Base-by-base conservation (phyloP, 2,797 vertebrate species). In the Gallirallus australis region DNA sequence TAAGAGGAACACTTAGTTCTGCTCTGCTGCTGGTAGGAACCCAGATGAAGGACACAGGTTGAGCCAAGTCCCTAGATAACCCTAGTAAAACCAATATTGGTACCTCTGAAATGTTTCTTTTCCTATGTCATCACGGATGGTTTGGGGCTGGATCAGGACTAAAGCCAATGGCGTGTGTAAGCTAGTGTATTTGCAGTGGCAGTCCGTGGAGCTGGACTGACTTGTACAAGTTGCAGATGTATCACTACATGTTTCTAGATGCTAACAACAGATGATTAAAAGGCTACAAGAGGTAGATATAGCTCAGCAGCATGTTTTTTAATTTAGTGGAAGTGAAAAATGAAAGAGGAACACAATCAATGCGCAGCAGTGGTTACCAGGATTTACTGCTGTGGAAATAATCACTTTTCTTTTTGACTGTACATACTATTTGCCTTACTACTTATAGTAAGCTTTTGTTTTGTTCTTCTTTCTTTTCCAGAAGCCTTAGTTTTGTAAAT, bases 361-460 rank as follows among this genome's bases (percentile, higher is more conserved):
- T 86, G 85, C 69, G 40, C 52, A 78, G 5, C 53, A 83, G 65
- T 78, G 39, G 57, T 91, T 94, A 91, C 50, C n/a, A 86, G 56
- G 69, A 86, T 82, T 93, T 91, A 45, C 66, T 76, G 88, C 71
- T 93, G 86, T 70, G 66, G 81, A 91, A 93, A 89, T 65, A 69
- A 69, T 71, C 48, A 15, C 87, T 93, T 88, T 89, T 92, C 52
- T 85, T 89, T 76, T 82, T 78, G 60, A 50, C 28, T 83, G 6
- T 75, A 33, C 28, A 39, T 2, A 11, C 20, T 78, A 7, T 42
- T 54, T 93, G 64, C 57, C 75, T 84, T 72, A 8, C 69, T 88
- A 92, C 59, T 48, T 84, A 42, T 7, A 24, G 47, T 48, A 71
- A 69, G 2, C 28, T 70, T 72, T 75, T 73, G 30, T 11, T 73